Evolutionary conservation across 2,888 invertebrate genomes (phyloP).

Genomic region (Phytoseiulus persimilis): DNA sequence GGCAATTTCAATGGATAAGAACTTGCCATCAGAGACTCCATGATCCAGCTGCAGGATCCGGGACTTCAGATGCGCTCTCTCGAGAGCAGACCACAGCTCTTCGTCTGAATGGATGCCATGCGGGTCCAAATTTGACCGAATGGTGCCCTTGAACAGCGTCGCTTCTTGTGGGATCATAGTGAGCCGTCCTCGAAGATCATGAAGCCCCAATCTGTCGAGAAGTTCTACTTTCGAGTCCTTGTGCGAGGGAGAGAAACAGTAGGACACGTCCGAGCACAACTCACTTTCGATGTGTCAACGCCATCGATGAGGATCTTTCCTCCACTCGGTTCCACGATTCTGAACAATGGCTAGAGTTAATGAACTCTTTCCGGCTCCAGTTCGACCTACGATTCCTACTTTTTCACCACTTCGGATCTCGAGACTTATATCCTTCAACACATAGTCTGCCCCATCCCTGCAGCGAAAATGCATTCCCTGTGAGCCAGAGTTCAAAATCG

Average conservation of each 20-base stretch:
- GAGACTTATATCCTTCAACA: conserved; percentile 69
- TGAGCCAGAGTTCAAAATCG: no score
- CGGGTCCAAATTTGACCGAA: conserved; percentile 87
- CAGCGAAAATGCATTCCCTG: no score
- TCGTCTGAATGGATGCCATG: conserved; percentile 55
- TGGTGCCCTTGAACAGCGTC: conserved; percentile 80
- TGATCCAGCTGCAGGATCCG: not conserved
- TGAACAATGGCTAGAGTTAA: conserved; percentile 7
- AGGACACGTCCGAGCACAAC: no score
- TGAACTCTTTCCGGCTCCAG: conserved; percentile 22
- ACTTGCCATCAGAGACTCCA: not conserved
- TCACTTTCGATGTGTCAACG: conserved; percentile 48
- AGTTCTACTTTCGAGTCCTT: no score
- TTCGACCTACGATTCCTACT: conserved; percentile 48
- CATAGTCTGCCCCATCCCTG: conserved; percentile 67
- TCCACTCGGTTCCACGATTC: conserved; percentile 21
- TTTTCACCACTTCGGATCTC: conserved; percentile 72
- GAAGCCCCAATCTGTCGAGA: conserved; percentile 48
- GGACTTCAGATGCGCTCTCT: conserved; percentile 25
- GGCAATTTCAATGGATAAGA: no score
- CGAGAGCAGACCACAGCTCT: conserved; percentile 17
- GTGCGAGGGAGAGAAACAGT: no score
- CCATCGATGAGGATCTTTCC: conserved; percentile 51
- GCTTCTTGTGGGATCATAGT: conserved; percentile 63
- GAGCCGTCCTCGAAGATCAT: conserved; percentile 50